Conservation (phyloP, 2,797 vertebrate species). For the Arremon brunneinucha region DNA sequence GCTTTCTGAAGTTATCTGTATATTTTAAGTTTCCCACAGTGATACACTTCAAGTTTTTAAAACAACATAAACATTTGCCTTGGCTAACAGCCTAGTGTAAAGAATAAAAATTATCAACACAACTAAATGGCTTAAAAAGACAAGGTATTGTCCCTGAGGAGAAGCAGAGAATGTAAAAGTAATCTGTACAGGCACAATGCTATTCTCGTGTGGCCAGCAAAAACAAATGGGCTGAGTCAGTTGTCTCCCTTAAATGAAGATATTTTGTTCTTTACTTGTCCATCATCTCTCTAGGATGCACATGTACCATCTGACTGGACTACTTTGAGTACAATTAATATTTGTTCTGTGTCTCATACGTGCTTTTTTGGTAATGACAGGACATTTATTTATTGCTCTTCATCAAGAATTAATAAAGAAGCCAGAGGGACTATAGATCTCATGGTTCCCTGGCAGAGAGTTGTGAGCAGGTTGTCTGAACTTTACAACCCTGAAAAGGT, state of each 20-base stretch:
- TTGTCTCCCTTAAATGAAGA: constrained; percentile 3
- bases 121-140: constrained; percentile 50
- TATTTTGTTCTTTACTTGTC: constrained; percentile 29
- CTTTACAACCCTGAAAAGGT: neutral
- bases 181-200: neutral
- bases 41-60: constrained; percentile 69
- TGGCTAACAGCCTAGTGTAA: constrained; percentile 60
- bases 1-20: constrained; percentile 66
- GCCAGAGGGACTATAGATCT: neutral
- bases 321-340: constrained; percentile 13
- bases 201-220: constrained; percentile 56
- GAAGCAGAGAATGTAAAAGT: constrained; percentile 37
- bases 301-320: neutral
- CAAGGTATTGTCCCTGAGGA: constrained; percentile 51
- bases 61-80: constrained; percentile 72
- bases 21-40: constrained; percentile 73
- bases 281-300: constrained; percentile 47
- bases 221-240: constrained; percentile 13
- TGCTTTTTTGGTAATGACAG: neutral
- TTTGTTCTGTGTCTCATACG: constrained; percentile 10
- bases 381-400: constrained; percentile 36
- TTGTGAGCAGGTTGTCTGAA: neutral
- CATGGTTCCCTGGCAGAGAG: neutral
- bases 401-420: constrained; percentile 17
- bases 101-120: constrained; percentile 60